Evolutionary conservation across 2,113 vertebrate species (phyloP).

Genomic region (Columba livia): DNA sequence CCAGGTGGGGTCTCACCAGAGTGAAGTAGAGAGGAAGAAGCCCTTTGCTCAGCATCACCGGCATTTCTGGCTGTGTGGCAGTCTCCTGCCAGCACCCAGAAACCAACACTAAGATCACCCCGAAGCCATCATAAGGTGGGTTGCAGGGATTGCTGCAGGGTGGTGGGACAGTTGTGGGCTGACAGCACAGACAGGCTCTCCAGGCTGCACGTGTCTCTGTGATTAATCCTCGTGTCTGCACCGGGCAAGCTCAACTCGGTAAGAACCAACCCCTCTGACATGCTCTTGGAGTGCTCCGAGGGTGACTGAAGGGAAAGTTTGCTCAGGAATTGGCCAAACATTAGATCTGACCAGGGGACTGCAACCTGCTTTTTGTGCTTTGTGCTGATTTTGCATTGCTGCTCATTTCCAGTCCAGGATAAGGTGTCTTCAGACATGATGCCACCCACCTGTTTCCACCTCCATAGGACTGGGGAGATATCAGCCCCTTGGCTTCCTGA

Average conservation of each 20-base stretch:
- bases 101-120: not conserved
- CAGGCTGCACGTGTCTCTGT: rapidly evolving
- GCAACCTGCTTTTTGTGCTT: not conserved
- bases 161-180: not conserved
- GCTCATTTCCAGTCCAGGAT: not conserved
- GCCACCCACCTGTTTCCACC: not conserved
- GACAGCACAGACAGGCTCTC: not conserved
- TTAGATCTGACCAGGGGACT: not conserved
- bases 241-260: not conserved
- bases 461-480: not conserved
- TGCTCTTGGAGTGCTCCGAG: not conserved
- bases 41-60: rapidly evolving
- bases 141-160: not conserved
- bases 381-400: not conserved
- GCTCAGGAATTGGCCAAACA: not conserved
- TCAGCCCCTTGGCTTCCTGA: not conserved
- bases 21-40: not conserved
- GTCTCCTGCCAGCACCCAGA: not conserved
- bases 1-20: no score
- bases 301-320: not conserved
- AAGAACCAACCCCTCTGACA: not conserved
- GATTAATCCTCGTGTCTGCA: rapidly evolving
- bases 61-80: not conserved
- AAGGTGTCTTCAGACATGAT: not conserved
- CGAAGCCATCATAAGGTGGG: not conserved